A percentile compares a stretch with the other conserved stretches of the same genome.
Evolutionary conservation across 1,140 invertebrate genomes (phyloP).

Genomic region (Brachionus asplanchnoidis): DNA sequence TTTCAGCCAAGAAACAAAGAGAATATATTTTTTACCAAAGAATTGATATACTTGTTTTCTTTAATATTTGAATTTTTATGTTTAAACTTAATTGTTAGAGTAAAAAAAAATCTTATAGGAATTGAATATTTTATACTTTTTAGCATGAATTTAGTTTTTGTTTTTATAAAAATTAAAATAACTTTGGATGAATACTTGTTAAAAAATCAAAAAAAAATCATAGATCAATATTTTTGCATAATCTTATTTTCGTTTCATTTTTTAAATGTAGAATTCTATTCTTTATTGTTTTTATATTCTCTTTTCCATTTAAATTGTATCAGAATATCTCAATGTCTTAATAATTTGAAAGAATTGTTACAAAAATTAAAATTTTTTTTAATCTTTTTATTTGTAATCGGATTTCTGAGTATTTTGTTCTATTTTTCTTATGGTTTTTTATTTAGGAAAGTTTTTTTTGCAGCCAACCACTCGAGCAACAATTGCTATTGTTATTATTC

Average conservation of each 20-base stretch:
- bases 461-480: neutral
- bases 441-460: neutral
- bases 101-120: neutral
- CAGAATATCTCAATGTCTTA: neutral
- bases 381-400: neutral
- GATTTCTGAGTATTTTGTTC: neutral
- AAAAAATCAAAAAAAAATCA: neutral
- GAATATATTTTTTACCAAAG: neutral
- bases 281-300: neutral
- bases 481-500: neutral
- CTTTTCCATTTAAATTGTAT: neutral
- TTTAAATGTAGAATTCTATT: neutral
- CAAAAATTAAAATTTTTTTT: neutral
- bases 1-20: neutral
- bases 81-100: neutral
- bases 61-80: neutral
- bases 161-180: neutral
- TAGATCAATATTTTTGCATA: neutral
- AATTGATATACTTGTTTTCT: neutral
- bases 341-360: neutral
- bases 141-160: neutral
- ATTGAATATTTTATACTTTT: neutral
- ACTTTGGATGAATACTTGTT: neutral
- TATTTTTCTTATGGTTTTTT: neutral
- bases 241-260: neutral